phyloP scores from a whole-genome alignment of 2,113 vertebrate genomes.

The Podocnemis expansa region DNA sequence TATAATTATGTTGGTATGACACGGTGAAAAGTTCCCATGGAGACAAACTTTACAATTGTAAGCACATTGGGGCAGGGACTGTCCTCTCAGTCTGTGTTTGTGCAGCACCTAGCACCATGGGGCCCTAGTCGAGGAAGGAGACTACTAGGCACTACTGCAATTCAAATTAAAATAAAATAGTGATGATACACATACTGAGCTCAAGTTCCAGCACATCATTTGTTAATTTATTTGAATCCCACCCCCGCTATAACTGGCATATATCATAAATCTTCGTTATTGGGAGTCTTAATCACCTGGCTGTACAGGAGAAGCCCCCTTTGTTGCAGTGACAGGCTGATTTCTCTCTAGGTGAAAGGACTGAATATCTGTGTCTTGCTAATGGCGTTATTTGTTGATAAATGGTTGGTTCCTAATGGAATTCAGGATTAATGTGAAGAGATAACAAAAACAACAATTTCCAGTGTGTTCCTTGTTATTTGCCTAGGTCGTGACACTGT shows the following conservation, averaged over 20 bases:
- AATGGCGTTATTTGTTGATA: slow-evolving; percentile 67
- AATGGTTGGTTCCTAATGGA: slow-evolving; percentile 29
- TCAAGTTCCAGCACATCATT: neutral
- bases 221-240: slow-evolving; percentile 25
- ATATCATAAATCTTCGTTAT: slow-evolving; percentile 47
- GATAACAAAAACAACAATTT: slow-evolving; percentile 32
- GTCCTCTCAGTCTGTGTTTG: neutral
- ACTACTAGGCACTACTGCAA: accelerated
- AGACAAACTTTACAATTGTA: neutral
- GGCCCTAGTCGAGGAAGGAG: too few relatives aligned
- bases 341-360: slow-evolving; percentile 50
- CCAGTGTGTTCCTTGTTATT: slow-evolving; percentile 12
- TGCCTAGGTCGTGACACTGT: neutral
- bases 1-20: too few relatives aligned
- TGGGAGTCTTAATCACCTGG: slow-evolving; percentile 57
- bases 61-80: neutral
- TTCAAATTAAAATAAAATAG: neutral
- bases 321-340: slow-evolving; percentile 40
- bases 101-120: neutral
- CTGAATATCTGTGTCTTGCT: slow-evolving; percentile 35
- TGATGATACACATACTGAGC: neutral
- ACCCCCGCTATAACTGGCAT: slow-evolving; percentile 25
- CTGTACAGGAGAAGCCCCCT: slow-evolving; percentile 35
- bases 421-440: slow-evolving; percentile 22
- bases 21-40: neutral